Evolutionary conservation across 1,140 invertebrate species (phyloP), one percentile per base, ranked within the genome.

Genomic region (Camponotus vicinus): DNA sequence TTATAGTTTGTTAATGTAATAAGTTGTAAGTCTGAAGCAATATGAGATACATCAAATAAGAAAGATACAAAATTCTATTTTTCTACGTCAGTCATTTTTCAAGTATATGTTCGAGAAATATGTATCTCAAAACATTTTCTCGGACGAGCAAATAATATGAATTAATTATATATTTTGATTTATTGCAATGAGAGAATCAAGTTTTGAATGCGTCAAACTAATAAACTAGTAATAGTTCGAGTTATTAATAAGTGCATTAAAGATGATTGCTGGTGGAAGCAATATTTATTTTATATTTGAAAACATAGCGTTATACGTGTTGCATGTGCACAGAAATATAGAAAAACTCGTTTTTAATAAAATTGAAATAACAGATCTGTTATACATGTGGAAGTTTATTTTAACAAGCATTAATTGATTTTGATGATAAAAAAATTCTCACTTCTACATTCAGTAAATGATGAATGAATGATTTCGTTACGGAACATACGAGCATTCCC

Each of bases 401-500:
- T 61, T 27, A 75, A 59, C 40, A 40, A 59, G 6, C 34, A 40
- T 59, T 55, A 57, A 37, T 57, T 75, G 6, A 75, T 42, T 57
- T 73, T 40, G 18, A 8, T 40, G 49, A 21, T 52, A 3, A 52
- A 52, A 18, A 66, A 78, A 66, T 49, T 45, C 27, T 42, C 57
- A 27, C 27, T 42, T 77, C 37, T 79, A 18, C 18, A 57, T 55
- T 80, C 64, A 40, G 40, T 64, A 42, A 77, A 32, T 4, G 55
- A 77, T 13, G 73, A 63, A 45, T 18, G n/a, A 52, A 13, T 79
- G 45, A 79, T 27, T 69, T 70, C 9, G 5, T 69, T 70, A 32
- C 40, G 13, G 34, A 40, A 55, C n/a, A 11, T 18, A 49, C 32
- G 37, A 21, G 18, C 32, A 37, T 57, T n/a, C 5, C 21, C 27